Evolutionary conservation across 2,888 invertebrate species (phyloP), one percentile per base, ranked within the genome.

Genomic region (Chrysolina haemoptera): DNA sequence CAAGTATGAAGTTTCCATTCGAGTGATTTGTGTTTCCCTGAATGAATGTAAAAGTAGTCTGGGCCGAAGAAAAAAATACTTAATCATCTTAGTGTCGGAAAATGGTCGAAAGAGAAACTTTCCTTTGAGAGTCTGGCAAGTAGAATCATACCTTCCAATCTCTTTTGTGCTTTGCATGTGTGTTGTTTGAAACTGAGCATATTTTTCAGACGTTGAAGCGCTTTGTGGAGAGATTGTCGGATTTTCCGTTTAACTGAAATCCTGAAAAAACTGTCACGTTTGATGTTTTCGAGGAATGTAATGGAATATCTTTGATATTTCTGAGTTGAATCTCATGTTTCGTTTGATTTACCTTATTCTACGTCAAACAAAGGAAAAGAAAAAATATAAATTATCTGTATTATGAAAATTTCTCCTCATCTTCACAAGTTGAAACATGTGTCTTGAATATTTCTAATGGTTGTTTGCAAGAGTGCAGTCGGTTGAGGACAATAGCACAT

Each of bases 41-140:
- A n/a, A 59, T 3, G 27, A 40, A 67, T 27, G 27, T 9, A 12
- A 66, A 71, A 69, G 71, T 35, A 50, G 65, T 55, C 62, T 53
- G 62, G 40, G 68, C 68, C 48, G 59, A 68, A 69, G 69, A 75
- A 71, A 66, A 68, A 71, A 68, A 70, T 53, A 71, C 75, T 71
- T 69, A 75, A 75, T 75, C 75, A 75, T 75, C 71, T 75, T 71
- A 71, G 71, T 71, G 53, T 71, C 62, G 68, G 62, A 66, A 53
- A 69, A 75, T 75, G 62, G 43, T 62, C 62, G 66, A 71, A 55
- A 69, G 75, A 71, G 66, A 69, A 69, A 71, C 70, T 69, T 55
- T 71, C 27, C 55, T 74, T 71, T 71, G 66, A 75, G 43, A 59
- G 53, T 66, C 55, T 69, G 66, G 66, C 71, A 71, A 71, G 71